Evolutionary conservation across 2,113 vertebrate genomes (phyloP).

Genomic region (Corythornis vintsioides): DNA sequence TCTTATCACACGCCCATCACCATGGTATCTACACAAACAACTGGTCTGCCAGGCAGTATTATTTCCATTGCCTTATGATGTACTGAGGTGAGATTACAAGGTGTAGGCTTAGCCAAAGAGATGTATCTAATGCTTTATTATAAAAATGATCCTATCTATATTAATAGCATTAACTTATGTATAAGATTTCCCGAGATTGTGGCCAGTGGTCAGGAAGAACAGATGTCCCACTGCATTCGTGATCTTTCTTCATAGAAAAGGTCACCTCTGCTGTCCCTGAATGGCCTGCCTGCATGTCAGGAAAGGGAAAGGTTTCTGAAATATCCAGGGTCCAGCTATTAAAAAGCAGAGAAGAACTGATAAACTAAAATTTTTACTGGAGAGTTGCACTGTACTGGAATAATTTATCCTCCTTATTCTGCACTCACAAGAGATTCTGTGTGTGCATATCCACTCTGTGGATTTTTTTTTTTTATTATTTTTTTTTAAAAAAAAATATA

Average conservation of each 20-base stretch:
- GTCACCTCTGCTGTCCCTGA: not conserved
- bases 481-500: not conserved
- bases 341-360: not conserved
- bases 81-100: not conserved
- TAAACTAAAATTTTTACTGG: not conserved
- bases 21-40: slow-evolving; percentile 14
- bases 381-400: not conserved
- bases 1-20: not conserved
- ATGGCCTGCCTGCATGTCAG: not conserved
- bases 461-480: not conserved
- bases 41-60: not conserved
- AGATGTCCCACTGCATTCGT: not conserved
- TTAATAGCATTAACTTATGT: not conserved
- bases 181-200: not conserved
- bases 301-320: not conserved
- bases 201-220: not conserved
- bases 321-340: not conserved
- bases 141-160: not conserved
- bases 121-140: not conserved
- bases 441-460: not conserved
- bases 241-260: not conserved
- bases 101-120: not conserved
- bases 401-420: not conserved
- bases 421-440: not conserved
- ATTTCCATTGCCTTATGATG: not conserved